Conservation (phyloP, 2,888 invertebrate genomes). For the Saturnia japonica region DNA sequence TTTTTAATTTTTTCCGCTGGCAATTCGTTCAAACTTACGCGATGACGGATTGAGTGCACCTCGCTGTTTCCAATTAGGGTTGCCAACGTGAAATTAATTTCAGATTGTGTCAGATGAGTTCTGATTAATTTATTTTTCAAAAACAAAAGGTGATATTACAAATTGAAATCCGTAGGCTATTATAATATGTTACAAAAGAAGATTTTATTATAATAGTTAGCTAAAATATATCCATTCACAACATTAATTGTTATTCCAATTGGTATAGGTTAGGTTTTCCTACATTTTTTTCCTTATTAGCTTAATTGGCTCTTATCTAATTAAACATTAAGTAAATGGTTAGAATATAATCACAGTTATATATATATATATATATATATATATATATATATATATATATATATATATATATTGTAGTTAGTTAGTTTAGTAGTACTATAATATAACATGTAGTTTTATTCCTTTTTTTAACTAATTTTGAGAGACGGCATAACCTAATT, state of each 20-base stretch:
- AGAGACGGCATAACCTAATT: no score
- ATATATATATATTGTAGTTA: no score
- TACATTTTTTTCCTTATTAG: not conserved
- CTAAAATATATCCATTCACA: not conserved
- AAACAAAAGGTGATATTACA: not conserved
- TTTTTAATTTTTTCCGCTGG: constrained; percentile 34
- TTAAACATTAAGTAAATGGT: not conserved
- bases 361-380: no score
- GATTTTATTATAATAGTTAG: not conserved
- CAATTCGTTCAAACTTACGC: constrained; percentile 38
- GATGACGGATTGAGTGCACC: constrained; percentile 68
- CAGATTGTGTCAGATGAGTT: not conserved
- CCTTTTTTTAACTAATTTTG: no score
- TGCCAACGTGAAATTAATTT: constrained; percentile 16
- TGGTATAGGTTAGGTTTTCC: not conserved
- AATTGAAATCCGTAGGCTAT: not conserved
- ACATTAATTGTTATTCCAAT: not conserved
- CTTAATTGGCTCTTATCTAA: not conserved
- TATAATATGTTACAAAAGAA: not conserved
- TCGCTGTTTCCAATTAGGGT: constrained; percentile 25
- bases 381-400: no score
- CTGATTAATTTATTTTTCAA: constrained; percentile 1
- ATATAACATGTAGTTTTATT: no score
- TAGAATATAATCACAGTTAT: not conserved
- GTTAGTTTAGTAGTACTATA: no score